Conservation (phyloP, 2,113 vertebrate genomes). For the Sebastes schlegelii region DNA sequence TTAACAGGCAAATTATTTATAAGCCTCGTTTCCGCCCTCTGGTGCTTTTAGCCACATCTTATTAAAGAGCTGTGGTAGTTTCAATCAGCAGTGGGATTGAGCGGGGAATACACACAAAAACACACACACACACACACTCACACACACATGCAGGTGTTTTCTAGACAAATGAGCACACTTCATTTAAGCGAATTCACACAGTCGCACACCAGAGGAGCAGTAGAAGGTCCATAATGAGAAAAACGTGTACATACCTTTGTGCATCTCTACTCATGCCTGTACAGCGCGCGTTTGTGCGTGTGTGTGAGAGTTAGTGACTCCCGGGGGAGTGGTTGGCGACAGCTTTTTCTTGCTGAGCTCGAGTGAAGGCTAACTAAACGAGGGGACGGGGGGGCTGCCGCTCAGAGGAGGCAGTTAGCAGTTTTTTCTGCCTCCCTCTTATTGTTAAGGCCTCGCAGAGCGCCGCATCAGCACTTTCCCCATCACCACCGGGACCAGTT, state of each 20-base stretch:
- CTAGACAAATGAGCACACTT: conserved; percentile 35
- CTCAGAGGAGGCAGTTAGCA: conserved; percentile 66
- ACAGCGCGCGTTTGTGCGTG: conserved; percentile 3
- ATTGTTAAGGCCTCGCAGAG: conserved; percentile 65
- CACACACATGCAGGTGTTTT: conserved; percentile 30
- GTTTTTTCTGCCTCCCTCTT: conserved; percentile 62
- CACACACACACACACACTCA: not conserved
- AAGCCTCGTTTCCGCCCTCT: conserved; percentile 61
- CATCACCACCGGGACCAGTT: conserved; percentile 70
- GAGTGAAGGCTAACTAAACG: conserved; percentile 68
- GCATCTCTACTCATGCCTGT: conserved; percentile 11
- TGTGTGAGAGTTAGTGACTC: conserved; percentile 23
- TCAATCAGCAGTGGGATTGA: conserved; percentile 62
- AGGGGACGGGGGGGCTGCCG: conserved; percentile 35
- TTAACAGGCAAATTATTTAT: conserved; percentile 72
- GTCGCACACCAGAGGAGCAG: conserved; percentile 37
- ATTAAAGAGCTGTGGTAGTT: conserved; percentile 60
- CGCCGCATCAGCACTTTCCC: conserved; percentile 69
- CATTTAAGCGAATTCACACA: conserved; percentile 20
- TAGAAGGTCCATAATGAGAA: conserved; percentile 60
- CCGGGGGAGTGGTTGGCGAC: conserved; percentile 55
- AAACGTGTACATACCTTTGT: conserved; percentile 47
- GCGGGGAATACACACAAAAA: conserved; percentile 8
- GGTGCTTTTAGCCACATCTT: conserved; percentile 64
- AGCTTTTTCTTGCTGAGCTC: conserved; percentile 64